Base-by-base conservation (phyloP, 2,797 vertebrate genomes). In the Pampus argenteus region DNA sequence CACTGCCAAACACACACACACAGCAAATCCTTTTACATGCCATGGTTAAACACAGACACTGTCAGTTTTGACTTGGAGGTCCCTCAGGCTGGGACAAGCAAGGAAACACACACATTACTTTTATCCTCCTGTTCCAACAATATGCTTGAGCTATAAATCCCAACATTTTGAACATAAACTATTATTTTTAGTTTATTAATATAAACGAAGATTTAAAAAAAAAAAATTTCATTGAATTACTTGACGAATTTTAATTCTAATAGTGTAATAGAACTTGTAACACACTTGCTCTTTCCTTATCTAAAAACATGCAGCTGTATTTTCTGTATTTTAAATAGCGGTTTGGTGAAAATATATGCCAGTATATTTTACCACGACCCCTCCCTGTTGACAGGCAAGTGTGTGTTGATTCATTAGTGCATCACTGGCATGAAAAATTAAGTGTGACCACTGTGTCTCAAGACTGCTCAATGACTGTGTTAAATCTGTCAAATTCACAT, bases 401-500 rank as follows among this genome's bases (percentile, higher is more conserved):
- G 86, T 83, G 89, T 92, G 91, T 91, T 91, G 86, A 92, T 92
- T 91, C 86, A 91, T 92, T 91, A 91, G 87, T 82, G 84, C 88
- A 87, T 90, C 87, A 86, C 88, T 91, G 90, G 91, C 92, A 91
- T 82, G 89, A 69, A 85, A 89, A 91, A 90, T 90, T 86, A 91
- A 92, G 91, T 93, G 91, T 93, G 90, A 92, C 88, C 91, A 87
- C 82, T 88, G 90, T 84, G 86, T 93, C 88, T 91, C 83, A 88
- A 84, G 91, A 90, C 89, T 86, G 90, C 84, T 90, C 84, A 83
- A 79, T 86, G 85, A 81, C 84, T 85, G 87, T 86, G 88, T 90
- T 89, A 90, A 89, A 89, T 89, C 90, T 90, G 89, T 89, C 89
- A 79, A 71, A 81, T 86, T 87, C 63, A 74, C 81, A 85, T 72